phyloP scores from a whole-genome alignment of 2,113 vertebrate species.

The Corvus moneduloides region DNA sequence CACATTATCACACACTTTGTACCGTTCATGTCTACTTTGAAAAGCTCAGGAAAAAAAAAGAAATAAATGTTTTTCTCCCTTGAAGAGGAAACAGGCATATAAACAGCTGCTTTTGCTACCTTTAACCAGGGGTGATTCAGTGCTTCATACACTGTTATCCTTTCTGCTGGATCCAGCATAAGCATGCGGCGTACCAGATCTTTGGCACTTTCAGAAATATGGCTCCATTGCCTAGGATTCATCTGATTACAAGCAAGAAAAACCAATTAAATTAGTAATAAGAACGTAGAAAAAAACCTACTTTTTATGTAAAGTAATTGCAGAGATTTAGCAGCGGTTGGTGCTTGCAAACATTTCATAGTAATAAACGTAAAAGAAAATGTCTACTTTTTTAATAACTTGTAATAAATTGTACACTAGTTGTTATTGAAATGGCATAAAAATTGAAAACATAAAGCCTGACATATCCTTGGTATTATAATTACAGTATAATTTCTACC shows the following conservation, averaged over 20 bases:
- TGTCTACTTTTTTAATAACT: neutral
- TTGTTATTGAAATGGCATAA: neutral
- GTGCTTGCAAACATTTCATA: neutral
- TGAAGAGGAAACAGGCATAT: neutral
- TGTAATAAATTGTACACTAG: neutral
- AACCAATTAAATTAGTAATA: neutral
- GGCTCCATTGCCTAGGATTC: constrained; percentile 98
- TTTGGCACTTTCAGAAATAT: constrained; percentile 99
- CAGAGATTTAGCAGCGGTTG: neutral
- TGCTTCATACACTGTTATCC: constrained; percentile 98
- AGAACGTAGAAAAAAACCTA: neutral
- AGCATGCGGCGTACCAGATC: constrained; percentile 98
- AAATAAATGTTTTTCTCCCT: neutral
- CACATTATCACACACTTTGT: neutral
- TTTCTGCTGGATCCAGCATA: constrained; percentile 98
- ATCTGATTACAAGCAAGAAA: constrained; percentile 75
- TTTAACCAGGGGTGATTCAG: constrained; percentile 99
- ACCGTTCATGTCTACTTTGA: neutral
- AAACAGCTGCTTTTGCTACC: constrained; percentile 68
- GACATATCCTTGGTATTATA: neutral
- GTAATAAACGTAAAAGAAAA: neutral
- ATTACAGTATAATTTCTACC: neutral
- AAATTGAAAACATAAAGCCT: neutral
- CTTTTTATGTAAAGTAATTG: neutral
- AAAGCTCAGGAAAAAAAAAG: neutral